Conservation (phyloP, 92 coral and sea anemone genomes). For the Bergia puertoricense region DNA sequence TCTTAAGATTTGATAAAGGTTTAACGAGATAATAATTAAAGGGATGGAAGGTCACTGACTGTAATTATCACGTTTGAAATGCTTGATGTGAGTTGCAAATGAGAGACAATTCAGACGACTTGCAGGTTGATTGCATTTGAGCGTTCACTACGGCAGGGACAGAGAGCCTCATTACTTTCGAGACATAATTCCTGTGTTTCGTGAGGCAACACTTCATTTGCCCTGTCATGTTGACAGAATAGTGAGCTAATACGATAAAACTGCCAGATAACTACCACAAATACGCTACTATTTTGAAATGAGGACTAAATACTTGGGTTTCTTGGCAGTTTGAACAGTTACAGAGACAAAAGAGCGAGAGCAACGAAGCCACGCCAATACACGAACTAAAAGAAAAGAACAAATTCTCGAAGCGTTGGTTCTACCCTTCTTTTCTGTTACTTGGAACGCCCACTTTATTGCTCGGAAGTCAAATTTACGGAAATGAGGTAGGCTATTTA, state of each 20-base stretch:
- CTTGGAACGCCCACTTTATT: background rate
- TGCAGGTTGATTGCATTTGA: slow-evolving; percentile 8
- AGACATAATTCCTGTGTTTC: background rate
- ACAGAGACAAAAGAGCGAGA: background rate
- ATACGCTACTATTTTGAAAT: slow-evolving; percentile 14
- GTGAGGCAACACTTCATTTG: background rate
- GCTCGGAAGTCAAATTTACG: background rate
- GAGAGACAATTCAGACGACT: background rate
- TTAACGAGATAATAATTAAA: slow-evolving; percentile 7
- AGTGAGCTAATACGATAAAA: slow-evolving; percentile 4
- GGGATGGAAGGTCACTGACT: slow-evolving; percentile 11
- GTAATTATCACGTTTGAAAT: slow-evolving; percentile 26
- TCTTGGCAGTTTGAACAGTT: background rate
- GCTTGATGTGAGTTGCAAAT: slow-evolving; percentile 30
- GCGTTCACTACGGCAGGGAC: slow-evolving; percentile 1
- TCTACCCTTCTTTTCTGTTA: background rate
- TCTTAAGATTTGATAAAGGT: slow-evolving; percentile 10
- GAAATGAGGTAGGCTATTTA: background rate
- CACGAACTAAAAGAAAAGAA: background rate
- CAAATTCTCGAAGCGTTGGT: background rate
- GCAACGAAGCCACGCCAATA: background rate
- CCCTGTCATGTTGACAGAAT: slow-evolving; percentile 1
- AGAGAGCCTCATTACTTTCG: background rate
- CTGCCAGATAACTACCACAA: background rate
- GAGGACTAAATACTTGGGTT: slow-evolving; percentile 9